Base-by-base conservation (phyloP, 2,888 invertebrate species). In the Amblyteles armatorius region DNA sequence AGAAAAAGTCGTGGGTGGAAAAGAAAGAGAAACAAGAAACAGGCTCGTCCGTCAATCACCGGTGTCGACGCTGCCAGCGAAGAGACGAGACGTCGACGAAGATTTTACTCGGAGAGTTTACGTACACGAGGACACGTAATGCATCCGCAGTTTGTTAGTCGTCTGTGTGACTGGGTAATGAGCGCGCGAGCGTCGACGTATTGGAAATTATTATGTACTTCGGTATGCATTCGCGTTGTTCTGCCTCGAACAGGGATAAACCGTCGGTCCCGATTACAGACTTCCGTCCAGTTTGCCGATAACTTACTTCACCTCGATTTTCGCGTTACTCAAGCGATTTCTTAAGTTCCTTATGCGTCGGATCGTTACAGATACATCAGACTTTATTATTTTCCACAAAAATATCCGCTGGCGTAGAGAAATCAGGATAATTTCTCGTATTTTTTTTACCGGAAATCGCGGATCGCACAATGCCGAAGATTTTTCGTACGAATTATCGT, bases 21-120 rank as follows among this genome's bases (percentile, higher is more conserved):
- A 50, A 57, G 40, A 74, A 83, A 72, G 57, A 57, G 29, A 74
- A 83, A 83, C 79, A 78, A 16, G 13, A 4, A 84, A 77, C 76
- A 63, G 65, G 40, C 72, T 72, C 69, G 73, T 79, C 74, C 52
- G 81, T 85, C 76, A 74, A 83, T 83, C 78, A 83, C 68, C 13
- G 16, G 33, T 44, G 77, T 83, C 65, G 52, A 50, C 57, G 52
- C 52, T 36, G 55, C 48, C 26, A 50, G 40, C 52, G 48, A 22
- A 13, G 57, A 26, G 22, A 26, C 50, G 50, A 63, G 73, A 74
- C 63, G 76, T 79, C 71, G 79, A 57, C 19, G 52, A 22, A 84
- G 36, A 65, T 84, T 77, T 76, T 52, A 50, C 50, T 60, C 68
- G 9, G 19, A 13, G 55, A 9, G 60, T 67, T 36, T 36, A 36